Evolutionary conservation across 23 tunicate species (phyloP).

Genomic region (Trididemnum miniatum): DNA sequence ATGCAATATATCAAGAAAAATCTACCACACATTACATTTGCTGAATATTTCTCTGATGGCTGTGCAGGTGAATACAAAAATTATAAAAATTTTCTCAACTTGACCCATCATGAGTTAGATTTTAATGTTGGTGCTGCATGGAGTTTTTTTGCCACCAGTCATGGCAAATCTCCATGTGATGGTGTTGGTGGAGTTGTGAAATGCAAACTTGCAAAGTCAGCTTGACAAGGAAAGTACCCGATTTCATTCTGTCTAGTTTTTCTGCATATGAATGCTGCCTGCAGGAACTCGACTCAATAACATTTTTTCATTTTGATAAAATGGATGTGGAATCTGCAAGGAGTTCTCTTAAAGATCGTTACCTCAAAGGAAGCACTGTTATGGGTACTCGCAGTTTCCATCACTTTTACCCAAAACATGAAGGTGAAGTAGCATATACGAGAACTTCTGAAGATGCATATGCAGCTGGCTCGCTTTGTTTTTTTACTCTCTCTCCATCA

Average conservation of each 20-base stretch:
- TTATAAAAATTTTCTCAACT: conserved; percentile 9
- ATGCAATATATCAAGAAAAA: not conserved
- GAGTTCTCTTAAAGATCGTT: not conserved
- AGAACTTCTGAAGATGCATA: not conserved
- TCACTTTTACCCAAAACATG: not conserved
- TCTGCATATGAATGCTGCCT: conserved; percentile 6
- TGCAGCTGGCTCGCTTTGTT: not conserved
- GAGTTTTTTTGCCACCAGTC: conserved; percentile 9
- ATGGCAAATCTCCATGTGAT: too few relatives aligned
- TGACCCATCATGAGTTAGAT: conserved; percentile 5
- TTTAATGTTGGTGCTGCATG: not conserved
- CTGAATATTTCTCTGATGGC: conserved; percentile 15
- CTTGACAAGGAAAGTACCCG: not conserved
- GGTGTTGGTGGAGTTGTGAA: conserved; percentile 4
- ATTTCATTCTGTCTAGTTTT: not conserved
- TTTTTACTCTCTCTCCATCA: not conserved
- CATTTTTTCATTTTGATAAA: conserved; percentile 1
- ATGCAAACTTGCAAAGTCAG: conserved; percentile 9
- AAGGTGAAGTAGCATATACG: not conserved
- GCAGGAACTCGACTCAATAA: conserved; percentile 3
- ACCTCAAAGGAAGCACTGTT: conserved; percentile 18
- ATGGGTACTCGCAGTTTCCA: conserved; percentile 10
- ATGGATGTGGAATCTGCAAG: not conserved
- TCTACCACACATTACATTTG: not conserved
- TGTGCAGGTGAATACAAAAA: conserved; percentile 10